Evolutionary conservation across 2,888 invertebrate genomes (phyloP), one percentile per base, ranked within the genome.

Genomic region (Trachelus stipa): DNA sequence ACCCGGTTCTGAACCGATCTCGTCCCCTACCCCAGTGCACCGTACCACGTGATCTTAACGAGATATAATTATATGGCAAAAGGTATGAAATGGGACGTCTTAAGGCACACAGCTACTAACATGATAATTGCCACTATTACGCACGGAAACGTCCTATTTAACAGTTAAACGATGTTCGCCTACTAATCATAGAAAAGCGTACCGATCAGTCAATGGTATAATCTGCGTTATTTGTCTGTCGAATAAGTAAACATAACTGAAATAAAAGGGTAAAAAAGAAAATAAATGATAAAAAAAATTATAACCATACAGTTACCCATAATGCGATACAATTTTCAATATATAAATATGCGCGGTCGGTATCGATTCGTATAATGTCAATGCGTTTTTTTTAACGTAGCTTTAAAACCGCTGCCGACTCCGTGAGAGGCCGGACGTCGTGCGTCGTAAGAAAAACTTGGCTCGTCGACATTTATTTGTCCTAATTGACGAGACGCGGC

Each of bases 121-220:
- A 88, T 88, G 90, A 90, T 90, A 91, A 91, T 91, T 90, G 90
- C 88, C 86, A 87, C 87, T 88, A 89, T 91, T 90, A 90, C 87
- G 86, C 83, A 85, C 85, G 84, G 86, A 87, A 89, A 89, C 88
- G 89, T 88, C 90, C 89, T 88, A 89, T 90, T 90, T 90, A 90
- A 89, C 88, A 82, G 85, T 84, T 89, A 88, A 90, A 90, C 87
- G 88, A 84, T 83, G 81, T 85, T 89, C 85, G 88, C 87, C 88
- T 87, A 86, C 87, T 88, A 89, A 90, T 90, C 88, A 86, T 81
- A 80, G 76, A 74, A 76, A 74, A 79, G 78, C 77, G 76, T 34
- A 56, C 80, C 77, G 77, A 79, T 71, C 74, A 37, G 35, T 71
- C 71, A 71, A 23, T 33, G 71, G 71, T 34, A 71, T 33, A 33